These are phyloP conservation scores for Psix sp. DNA, from an alignment of 1,140 invertebrate genomes.

Conservation along the genomic window DNA sequence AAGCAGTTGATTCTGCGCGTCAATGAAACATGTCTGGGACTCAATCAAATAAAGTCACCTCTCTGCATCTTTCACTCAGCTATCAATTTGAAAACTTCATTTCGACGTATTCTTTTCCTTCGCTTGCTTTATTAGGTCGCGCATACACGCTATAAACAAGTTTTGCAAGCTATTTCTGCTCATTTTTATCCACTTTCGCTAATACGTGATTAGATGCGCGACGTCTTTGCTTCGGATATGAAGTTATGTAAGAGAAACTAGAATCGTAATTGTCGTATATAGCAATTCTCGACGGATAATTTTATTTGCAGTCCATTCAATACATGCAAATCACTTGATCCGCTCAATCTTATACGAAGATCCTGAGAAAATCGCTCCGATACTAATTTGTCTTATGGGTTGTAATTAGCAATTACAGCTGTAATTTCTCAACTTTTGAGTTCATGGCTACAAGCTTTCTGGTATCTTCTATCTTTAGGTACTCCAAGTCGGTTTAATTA, in stretches of 20 bases:
- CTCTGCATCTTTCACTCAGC: no score
- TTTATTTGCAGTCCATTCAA: slow-evolving; percentile 24
- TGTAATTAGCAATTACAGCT: slow-evolving; percentile 33
- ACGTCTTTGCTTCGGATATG: slow-evolving; percentile 14
- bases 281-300: slow-evolving; percentile 25
- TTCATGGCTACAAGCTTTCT: slow-evolving; percentile 31
- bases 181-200: slow-evolving; percentile 7
- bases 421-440: slow-evolving; percentile 16
- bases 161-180: slow-evolving; percentile 12
- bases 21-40: no score
- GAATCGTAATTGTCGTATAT: slow-evolving; percentile 56
- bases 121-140: no score
- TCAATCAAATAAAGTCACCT: no score
- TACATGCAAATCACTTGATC: slow-evolving; percentile 13
- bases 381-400: slow-evolving; percentile 21
- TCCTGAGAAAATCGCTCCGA: slow-evolving; percentile 8
- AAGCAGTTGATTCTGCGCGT: slow-evolving; percentile 1
- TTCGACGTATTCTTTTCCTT: no score
- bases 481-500: slow-evolving; percentile 4
- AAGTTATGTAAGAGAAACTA: slow-evolving; percentile 61
- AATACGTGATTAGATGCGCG: slow-evolving; percentile 27
- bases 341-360: neutral
- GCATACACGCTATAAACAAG: no score
- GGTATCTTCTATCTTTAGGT: slow-evolving; percentile 3
- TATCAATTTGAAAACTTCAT: no score